Base-by-base conservation (phyloP, 2,113 vertebrate species). In the Eonycteris spelaea region DNA sequence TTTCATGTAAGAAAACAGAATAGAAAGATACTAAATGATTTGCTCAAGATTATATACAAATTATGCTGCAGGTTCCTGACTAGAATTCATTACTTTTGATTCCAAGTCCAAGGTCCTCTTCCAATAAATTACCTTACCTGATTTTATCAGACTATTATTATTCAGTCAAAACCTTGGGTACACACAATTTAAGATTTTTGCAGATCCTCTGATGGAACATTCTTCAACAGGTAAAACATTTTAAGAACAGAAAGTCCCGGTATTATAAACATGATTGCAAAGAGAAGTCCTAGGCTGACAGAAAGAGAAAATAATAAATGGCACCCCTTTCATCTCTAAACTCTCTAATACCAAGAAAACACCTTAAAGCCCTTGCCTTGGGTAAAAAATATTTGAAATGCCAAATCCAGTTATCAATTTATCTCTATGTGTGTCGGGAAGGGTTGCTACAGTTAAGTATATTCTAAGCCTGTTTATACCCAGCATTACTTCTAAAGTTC, bases 341-440 rank as follows among this genome's bases (percentile, higher is more conserved):
- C 89, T 97, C 96, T 96, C 77, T 98, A 97, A 97, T 96, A 96
- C 97, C 96, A 86, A 79, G 91, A 95, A 98, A 98, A 97, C 94
- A 97, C 95, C 96, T 94, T 97, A 97, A 97, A 98, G 97, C 97
- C 86, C 65, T 96, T 94, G 97, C 97, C 94, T 96, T 93, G 89
- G 97, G 97, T 95, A 86, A 96, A 97, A 97, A 93, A 97, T 97
- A 98, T 97, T 96, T 97, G 96, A 98, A 96, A 97, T 96, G 93
- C 94, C 97, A 96, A 97, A 97, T 97, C 96, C 74, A 8, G 95
- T 96, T 95, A 95, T 97, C 96, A 96, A 91, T 97, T 86, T 89
- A 92, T 95, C 95, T 96, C 82, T 86, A 38, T 93, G 93, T 96
- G 82, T 96, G 90, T 92, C 74, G 22, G 88, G 78, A 96, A 96